These are phyloP conservation scores for Poecilia gillii DNA, from an alignment of 2,797 vertebrate genomes.

Conservation along the genomic window DNA sequence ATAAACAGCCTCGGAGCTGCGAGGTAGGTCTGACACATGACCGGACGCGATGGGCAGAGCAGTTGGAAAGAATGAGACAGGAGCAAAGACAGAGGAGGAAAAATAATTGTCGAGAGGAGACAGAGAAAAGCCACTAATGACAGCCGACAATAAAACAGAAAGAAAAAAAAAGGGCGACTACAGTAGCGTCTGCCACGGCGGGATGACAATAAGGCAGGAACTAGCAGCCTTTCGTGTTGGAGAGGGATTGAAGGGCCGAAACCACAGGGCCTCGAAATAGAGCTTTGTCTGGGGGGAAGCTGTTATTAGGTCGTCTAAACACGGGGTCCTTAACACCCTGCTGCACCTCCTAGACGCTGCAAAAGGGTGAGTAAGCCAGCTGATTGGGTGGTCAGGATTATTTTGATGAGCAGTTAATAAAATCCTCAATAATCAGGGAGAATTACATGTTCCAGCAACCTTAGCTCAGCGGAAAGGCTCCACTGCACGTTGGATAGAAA, in stretches of 20 bases:
- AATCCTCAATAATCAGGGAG: conserved; percentile 44
- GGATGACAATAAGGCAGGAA: conserved; percentile 59
- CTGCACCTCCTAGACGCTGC: conserved; percentile 45
- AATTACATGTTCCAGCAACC: conserved; percentile 34
- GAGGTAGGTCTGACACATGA: conserved; percentile 34
- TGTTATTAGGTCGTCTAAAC: conserved; percentile 73
- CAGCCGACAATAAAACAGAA: conserved; percentile 70
- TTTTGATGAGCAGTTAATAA: conserved; percentile 55
- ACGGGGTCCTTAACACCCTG: conserved; percentile 50
- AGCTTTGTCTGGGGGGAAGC: conserved; percentile 66
- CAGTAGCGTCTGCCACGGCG: conserved; percentile 58
- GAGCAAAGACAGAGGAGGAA: conserved; percentile 57
- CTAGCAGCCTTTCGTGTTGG: conserved; percentile 31
- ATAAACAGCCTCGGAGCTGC: conserved; percentile 41
- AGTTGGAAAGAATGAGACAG: conserved; percentile 43
- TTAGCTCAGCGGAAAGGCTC: conserved; percentile 8
- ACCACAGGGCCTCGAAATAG: conserved; percentile 78
- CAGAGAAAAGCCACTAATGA: conserved; percentile 80
- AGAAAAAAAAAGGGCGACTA: conserved; percentile 36
- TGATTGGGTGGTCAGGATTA: conserved; percentile 69
- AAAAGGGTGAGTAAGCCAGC: conserved; percentile 3
- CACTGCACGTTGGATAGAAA: neutral
- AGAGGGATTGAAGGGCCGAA: conserved; percentile 45
- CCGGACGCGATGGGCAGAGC: conserved; percentile 41
- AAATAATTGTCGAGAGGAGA: conserved; percentile 73